Percentiles rank a stretch among this genome's conserved stretches.
These are phyloP conservation scores for Anguilla anguilla DNA, from an alignment of 2,797 vertebrate species.

Conservation along the genomic window DNA sequence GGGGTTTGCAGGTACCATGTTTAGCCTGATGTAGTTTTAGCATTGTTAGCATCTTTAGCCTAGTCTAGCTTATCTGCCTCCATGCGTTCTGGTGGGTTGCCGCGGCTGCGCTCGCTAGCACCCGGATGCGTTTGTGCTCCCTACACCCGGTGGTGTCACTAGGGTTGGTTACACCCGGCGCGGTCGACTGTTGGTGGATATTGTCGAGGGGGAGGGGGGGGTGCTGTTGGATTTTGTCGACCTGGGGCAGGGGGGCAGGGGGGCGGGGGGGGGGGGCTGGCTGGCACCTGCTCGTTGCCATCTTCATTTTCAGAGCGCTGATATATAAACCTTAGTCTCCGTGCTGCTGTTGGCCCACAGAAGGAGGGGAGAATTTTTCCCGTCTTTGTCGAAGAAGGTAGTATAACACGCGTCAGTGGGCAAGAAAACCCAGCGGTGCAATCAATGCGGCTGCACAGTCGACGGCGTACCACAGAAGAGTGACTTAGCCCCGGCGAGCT, in stretches of 20 bases:
- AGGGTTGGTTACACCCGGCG: too few relatives aligned
- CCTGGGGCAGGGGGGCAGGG: too few relatives aligned
- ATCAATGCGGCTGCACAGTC: conserved; percentile 55
- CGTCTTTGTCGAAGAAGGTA: conserved; percentile 32
- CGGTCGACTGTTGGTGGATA: too few relatives aligned
- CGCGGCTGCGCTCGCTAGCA: background rate
- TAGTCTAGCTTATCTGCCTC: background rate
- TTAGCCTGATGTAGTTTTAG: background rate
- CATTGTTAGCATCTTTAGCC: background rate
- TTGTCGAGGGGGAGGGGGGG: too few relatives aligned
- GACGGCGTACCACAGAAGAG: conserved; percentile 40
- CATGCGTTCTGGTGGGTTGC: background rate
- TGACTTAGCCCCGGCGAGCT: conserved; percentile 52
- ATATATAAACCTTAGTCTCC: background rate
- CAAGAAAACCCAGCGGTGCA: conserved; percentile 25
- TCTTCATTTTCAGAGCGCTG: background rate
- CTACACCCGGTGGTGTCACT: background rate
- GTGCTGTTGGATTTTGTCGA: too few relatives aligned
- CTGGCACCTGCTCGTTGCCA: too few relatives aligned
- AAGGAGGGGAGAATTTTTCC: background rate
- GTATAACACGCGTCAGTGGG: conserved; percentile 26
- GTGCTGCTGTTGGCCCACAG: background rate
- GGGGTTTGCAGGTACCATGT: background rate
- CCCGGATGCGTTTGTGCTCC: background rate
- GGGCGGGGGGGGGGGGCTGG: too few relatives aligned